Percentiles rank a stretch among this genome's conserved stretches.
Evolutionary conservation across 2,797 vertebrate species (phyloP).

Genomic region (Sitta carolinensis): DNA sequence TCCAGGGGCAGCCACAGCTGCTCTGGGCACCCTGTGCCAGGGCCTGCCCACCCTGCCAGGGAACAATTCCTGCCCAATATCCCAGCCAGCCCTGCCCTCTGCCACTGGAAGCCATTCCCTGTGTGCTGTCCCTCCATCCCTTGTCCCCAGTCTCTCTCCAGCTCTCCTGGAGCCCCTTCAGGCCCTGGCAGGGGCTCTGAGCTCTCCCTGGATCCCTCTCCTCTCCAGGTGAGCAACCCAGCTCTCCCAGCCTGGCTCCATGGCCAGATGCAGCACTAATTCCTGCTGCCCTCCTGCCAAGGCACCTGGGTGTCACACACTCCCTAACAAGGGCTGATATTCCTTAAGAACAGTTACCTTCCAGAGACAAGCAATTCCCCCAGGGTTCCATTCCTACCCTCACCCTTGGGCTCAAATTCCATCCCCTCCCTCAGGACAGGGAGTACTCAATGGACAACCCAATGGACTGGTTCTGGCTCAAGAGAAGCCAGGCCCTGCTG

Average conservation of each 20-base stretch:
- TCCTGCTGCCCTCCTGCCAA: not conserved
- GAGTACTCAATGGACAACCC: not conserved
- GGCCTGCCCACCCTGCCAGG: not conserved
- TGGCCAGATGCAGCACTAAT: not conserved
- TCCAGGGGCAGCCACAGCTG: not conserved
- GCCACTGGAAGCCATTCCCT: not conserved
- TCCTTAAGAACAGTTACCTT: not conserved
- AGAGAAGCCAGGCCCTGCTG: not conserved
- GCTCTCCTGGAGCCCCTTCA: not conserved
- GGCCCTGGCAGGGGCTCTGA: not conserved
- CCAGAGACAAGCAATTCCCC: not conserved
- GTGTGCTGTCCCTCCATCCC: not conserved
- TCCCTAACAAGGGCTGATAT: not conserved
- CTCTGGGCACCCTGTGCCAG: not conserved
- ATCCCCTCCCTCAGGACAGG: not conserved
- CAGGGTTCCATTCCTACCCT: not conserved
- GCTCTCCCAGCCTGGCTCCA: not conserved
- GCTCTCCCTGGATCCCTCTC: fast-evolving
- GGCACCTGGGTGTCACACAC: not conserved
- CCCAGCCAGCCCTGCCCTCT: not conserved
- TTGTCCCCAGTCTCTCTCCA: not conserved
- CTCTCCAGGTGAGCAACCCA: not conserved
- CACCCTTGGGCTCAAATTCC: not conserved
- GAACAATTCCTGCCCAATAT: not conserved
- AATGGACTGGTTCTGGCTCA: too few relatives aligned